A percentile compares a stretch with the other conserved stretches of the same genome.
Conservation (phyloP, 2,113 vertebrate species). For the Chloroceryle aenea region DNA sequence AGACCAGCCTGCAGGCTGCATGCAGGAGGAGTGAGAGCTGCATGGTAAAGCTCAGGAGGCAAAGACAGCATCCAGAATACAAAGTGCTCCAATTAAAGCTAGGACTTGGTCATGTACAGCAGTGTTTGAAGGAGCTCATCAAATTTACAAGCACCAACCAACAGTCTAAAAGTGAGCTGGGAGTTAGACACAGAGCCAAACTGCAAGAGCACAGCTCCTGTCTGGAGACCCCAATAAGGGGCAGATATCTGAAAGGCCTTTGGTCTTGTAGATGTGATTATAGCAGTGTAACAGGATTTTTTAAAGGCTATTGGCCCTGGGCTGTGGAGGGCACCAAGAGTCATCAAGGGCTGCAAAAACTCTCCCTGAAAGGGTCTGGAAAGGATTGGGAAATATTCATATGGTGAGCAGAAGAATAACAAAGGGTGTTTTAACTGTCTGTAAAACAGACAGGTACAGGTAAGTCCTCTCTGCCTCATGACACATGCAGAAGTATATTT, state of each 20-base stretch:
- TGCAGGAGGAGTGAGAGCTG: accelerated
- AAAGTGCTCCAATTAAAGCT: neutral
- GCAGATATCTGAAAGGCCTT: neutral
- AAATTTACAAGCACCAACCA: neutral
- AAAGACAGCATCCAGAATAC: neutral
- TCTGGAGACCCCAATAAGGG: neutral
- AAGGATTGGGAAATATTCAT: neutral
- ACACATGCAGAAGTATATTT: neutral
- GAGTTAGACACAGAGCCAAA: neutral
- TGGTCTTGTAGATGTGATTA: neutral
- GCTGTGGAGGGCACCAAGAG: neutral
- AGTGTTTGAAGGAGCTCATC: neutral
- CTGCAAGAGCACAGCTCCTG: neutral
- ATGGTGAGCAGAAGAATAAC: neutral
- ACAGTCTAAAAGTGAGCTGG: neutral
- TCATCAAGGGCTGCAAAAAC: neutral
- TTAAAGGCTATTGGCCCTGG: neutral
- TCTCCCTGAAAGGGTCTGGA: neutral
- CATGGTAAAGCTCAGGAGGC: neutral
- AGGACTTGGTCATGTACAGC: neutral
- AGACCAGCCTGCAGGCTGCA: accelerated
- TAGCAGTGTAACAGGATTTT: neutral
- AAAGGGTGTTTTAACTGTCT: neutral
- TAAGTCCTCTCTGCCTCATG: conserved; percentile 9
- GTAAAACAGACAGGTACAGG: neutral